Percentiles rank a stretch among this genome's conserved stretches.
These are phyloP conservation scores for Sesia bembeciformis DNA, from an alignment of 2,888 invertebrate genomes.

Conservation along the genomic window DNA sequence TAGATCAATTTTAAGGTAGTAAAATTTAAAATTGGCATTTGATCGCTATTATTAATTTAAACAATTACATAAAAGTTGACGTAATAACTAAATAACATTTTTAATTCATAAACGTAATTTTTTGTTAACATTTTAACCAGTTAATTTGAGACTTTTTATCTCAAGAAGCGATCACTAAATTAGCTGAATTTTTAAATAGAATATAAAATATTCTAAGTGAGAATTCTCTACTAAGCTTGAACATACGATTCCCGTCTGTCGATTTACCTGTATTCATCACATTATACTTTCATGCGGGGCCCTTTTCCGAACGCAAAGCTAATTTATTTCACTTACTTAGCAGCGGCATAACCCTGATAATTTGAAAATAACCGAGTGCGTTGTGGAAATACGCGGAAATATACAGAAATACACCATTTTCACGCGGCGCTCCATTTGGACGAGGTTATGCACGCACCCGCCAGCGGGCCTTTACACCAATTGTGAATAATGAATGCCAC, in stretches of 20 bases:
- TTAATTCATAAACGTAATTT: no score
- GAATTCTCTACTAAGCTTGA: not conserved
- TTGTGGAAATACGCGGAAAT: constrained; percentile 7
- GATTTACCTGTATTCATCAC: not conserved
- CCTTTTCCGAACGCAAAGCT: not conserved
- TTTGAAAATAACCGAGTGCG: constrained; percentile 19
- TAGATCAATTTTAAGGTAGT: no score
- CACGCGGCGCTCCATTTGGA: constrained; percentile 5
- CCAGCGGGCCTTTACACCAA: constrained; percentile 13
- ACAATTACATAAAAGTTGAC: no score
- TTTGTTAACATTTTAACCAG: no score
- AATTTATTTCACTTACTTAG: constrained; percentile 4
- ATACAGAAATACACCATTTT: constrained; percentile 11
- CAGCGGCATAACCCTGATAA: constrained; percentile 27
- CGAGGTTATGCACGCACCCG: constrained; percentile 6
- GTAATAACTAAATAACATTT: no score
- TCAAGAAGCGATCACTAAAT: no score
- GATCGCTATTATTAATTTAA: no score
- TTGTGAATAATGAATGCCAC: constrained; percentile 27
- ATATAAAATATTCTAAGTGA: no score
- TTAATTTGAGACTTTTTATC: no score
- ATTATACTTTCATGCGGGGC: not conserved
- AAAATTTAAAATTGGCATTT: no score
- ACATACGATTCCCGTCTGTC: not conserved
- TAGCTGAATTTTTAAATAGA: no score